Evolutionary conservation across 1,140 invertebrate genomes (phyloP).

Genomic region (Ericerus pela): DNA sequence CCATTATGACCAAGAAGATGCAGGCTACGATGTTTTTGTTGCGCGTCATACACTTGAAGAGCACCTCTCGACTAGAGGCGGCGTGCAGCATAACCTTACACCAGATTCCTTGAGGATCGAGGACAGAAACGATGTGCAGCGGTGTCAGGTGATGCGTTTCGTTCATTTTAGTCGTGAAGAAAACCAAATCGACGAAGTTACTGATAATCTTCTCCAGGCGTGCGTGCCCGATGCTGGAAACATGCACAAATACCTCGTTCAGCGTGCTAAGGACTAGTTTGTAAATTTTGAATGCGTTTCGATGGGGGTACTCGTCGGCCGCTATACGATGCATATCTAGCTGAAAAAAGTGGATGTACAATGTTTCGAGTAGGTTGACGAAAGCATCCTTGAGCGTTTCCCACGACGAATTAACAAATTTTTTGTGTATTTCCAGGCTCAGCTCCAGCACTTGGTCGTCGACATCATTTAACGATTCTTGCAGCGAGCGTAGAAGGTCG

Average conservation of each 20-base stretch:
- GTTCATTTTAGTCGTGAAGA: background rate
- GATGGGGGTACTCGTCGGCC: background rate
- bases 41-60: background rate
- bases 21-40: background rate
- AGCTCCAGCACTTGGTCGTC: background rate
- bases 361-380: background rate
- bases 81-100: background rate
- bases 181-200: background rate
- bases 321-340: background rate
- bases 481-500: background rate
- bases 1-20: background rate
- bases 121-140: background rate
- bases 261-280: background rate
- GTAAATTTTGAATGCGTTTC: background rate
- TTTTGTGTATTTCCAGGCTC: slow-evolving; percentile 1
- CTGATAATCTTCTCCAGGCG: background rate
- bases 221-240: background rate
- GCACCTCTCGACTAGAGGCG: background rate
- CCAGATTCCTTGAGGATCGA: background rate
- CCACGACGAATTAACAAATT: background rate
- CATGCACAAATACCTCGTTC: background rate
- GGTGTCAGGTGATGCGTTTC: background rate
- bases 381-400: background rate
- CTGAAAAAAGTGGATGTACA: background rate
- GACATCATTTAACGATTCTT: background rate